Conservation (phyloP, 2,888 invertebrate species). For the Rhyacophila evoluta region DNA sequence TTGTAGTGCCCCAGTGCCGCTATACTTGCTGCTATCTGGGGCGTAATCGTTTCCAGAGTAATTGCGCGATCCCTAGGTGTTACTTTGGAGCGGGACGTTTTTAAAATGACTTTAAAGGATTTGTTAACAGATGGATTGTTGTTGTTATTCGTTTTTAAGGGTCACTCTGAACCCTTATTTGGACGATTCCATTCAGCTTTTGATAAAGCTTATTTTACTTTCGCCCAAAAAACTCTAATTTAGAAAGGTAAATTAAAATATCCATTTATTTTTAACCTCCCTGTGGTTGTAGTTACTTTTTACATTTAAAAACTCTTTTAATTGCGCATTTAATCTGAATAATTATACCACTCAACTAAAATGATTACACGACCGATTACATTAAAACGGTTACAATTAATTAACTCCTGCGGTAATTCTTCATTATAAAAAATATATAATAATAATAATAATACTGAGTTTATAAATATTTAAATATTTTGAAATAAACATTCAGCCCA, state of each 20-base stretch:
- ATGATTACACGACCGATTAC: too few species aligned
- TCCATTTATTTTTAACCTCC: not conserved
- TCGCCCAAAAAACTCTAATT: not conserved
- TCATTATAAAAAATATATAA: too few species aligned
- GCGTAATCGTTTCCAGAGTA: constrained; percentile 14
- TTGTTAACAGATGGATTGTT: constrained; percentile 22
- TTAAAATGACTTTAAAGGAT: constrained; percentile 9
- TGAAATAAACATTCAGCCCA: too few species aligned
- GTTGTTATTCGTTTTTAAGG: not conserved
- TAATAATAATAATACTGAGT: too few species aligned
- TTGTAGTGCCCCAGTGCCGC: not conserved
- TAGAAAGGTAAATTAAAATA: not conserved
- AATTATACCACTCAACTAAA: too few species aligned
- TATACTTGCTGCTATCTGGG: not conserved
- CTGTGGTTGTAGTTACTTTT: not conserved
- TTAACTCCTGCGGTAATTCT: too few species aligned
- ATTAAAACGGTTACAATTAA: too few species aligned
- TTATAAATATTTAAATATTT: too few species aligned
- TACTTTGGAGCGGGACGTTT: not conserved
- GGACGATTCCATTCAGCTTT: not conserved
- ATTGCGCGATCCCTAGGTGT: constrained; percentile 18
- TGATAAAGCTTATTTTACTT: not conserved
- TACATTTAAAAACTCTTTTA: too few species aligned
- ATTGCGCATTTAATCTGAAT: too few species aligned
- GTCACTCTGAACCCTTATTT: not conserved